Conservation (phyloP, 2,797 vertebrate species). For the Oreochromis grahami region DNA sequence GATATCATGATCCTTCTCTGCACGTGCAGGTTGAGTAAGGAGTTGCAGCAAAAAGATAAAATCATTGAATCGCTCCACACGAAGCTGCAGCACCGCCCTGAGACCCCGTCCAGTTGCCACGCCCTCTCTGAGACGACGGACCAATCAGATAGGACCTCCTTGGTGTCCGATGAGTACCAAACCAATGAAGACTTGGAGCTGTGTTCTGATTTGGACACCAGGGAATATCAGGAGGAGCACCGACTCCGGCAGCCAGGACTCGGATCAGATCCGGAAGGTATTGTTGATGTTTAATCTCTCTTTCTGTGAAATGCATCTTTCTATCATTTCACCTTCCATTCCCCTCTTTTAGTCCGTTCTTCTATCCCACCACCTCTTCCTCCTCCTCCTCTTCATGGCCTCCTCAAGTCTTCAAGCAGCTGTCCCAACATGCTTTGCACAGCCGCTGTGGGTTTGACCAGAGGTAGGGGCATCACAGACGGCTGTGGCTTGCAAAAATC, state of each 20-base stretch:
- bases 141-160: conserved; percentile 85
- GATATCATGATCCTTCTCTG: neutral
- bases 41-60: conserved; percentile 91
- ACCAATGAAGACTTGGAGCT: conserved; percentile 85
- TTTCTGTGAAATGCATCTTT: neutral
- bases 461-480: conserved; percentile 54
- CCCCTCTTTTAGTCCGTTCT: conserved; percentile 52
- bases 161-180: conserved; percentile 80
- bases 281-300: neutral
- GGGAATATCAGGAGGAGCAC: conserved; percentile 77
- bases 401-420: conserved; percentile 70
- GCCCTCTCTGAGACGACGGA: conserved; percentile 84
- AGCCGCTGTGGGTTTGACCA: conserved; percentile 32
- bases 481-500: neutral
- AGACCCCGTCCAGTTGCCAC: conserved; percentile 85
- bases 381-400: conserved; percentile 23
- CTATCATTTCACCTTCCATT: conserved; percentile 40
- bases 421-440: conserved; percentile 73
- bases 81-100: conserved; percentile 81
- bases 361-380: conserved; percentile 22
- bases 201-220: conserved; percentile 83
- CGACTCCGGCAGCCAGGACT: conserved; percentile 22
- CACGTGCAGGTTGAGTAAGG: conserved; percentile 81
- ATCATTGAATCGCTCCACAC: conserved; percentile 88
- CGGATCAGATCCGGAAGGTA: conserved; percentile 47